Percentiles rank a stretch among this genome's conserved stretches.
Evolutionary conservation across 2,888 invertebrate species (phyloP).

Genomic region (Bellardia bayeri): DNA sequence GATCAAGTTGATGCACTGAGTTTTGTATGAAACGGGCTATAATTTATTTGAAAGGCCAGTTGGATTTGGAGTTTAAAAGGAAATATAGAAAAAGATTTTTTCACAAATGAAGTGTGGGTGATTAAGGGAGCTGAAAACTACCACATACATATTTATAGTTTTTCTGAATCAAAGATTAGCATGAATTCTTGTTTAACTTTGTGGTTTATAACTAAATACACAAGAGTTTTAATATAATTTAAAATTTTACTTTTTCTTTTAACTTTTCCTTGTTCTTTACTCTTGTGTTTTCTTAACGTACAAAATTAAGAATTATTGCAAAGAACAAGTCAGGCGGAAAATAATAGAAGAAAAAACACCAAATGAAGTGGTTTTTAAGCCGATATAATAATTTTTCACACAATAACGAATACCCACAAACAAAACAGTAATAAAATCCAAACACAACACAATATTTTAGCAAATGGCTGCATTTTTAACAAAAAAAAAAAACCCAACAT

Average conservation of each 20-base stretch:
- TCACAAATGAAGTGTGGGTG: background rate
- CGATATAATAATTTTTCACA: conserved; percentile 30
- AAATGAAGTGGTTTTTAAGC: conserved; percentile 28
- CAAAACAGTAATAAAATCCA: background rate
- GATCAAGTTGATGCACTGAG: conserved; percentile 3
- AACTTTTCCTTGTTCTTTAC: background rate
- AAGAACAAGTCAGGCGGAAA: conserved; percentile 20
- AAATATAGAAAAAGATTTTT: background rate
- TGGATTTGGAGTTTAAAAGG: background rate
- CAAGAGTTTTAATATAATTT: no score
- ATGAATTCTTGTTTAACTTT: no score
- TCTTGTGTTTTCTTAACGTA: background rate
- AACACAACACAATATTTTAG: conserved; percentile 10
- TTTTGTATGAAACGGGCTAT: no score
- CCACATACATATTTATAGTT: no score
- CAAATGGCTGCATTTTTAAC: conserved; percentile 26
- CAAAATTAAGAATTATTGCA: background rate
- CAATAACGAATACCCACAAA: background rate
- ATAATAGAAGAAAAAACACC: background rate
- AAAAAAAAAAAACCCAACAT: background rate
- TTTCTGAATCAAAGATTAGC: no score
- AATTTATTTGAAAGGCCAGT: background rate
- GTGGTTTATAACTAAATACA: no score
- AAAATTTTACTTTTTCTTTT: background rate
- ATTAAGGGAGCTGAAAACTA: no score